Evolutionary conservation across 2,888 invertebrate species (phyloP), one percentile per base, ranked within the genome.

Genomic region (Xylota segnis): DNA sequence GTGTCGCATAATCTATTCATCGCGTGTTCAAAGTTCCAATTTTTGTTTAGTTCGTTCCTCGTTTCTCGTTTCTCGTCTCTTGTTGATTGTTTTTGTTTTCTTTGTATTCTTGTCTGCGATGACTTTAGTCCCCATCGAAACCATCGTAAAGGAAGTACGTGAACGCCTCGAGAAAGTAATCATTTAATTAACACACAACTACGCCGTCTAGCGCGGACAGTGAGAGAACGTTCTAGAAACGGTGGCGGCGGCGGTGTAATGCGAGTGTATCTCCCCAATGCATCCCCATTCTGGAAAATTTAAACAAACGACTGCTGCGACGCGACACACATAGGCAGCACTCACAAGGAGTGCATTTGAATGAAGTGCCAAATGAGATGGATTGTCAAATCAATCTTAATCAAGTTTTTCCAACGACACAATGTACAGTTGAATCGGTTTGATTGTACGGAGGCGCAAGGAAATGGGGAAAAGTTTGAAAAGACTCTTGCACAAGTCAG

Each of bases 331-430:
- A 16, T 27, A 10, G 7, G 16, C 16, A 18, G 37, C 16, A 16
- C n/a, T 52, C 71, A 29, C 65, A 43, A 66, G 65, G 43, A 79
- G 59, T 56, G 66, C 81, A 86, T 72, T 77, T 86, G 86, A 86
- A 86, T 72, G 76, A 82, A 76, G 82, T 82, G 82, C 82, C 82
- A 86, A 86, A 86, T 77, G 86, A 82, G 82, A 81, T 82, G 76
- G 81, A 81, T 86, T 77, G 71, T 86, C 86, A 86, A 77, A 86
- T 86, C 86, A 86, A 86, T 86, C 86, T 86, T 86, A 86, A 86
- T 86, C 86, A 86, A 84, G 65, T 75, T 66, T 81, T 81, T 70
- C 63, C 40, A 66, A 66, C 2, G 40, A 75, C 66, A 63, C 29
- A 58, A n/a, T 70, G 43, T 34, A 50, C 45, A 50, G 63, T 78